Conservation (phyloP, 2,113 vertebrate genomes). For the Cnemophilus loriae region DNA sequence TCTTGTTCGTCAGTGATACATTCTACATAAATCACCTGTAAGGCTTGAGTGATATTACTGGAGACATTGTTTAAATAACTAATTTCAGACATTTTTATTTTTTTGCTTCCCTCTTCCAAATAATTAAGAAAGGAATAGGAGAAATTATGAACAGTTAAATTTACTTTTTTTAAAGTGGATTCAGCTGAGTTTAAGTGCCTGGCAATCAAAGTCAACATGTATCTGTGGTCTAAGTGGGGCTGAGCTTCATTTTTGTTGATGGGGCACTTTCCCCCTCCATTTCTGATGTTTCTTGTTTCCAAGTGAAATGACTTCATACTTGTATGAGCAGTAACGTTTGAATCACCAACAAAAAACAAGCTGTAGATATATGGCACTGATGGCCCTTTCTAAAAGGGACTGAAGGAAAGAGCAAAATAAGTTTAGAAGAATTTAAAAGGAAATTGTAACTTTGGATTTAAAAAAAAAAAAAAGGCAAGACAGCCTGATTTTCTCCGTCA, state of each 20-base stretch:
- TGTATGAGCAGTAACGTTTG: not conserved
- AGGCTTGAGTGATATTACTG: not conserved
- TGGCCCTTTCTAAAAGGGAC: not conserved
- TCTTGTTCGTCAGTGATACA: not conserved
- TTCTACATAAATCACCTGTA: not conserved
- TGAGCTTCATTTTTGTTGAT: not conserved
- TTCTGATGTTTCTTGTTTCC: not conserved
- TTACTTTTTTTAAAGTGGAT: not conserved
- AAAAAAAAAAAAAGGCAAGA: not conserved
- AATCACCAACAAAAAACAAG: not conserved
- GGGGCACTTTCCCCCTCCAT: not conserved
- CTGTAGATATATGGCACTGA: not conserved
- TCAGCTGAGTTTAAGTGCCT: not conserved
- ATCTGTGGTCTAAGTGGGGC: not conserved
- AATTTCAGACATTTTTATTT: not conserved
- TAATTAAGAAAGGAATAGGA: not conserved
- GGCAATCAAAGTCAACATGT: not conserved
- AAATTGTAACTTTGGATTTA: not conserved
- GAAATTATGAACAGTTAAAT: not conserved
- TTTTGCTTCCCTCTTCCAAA: not conserved
- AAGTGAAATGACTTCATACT: not conserved
- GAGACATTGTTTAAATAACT: not conserved
- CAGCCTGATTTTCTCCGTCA: not conserved
- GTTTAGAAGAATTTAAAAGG: not conserved
- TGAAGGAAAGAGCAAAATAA: not conserved